A percentile compares a stretch with the other conserved stretches of the same genome.
These are phyloP conservation scores for Bungarus multicinctus DNA, from an alignment of 2,113 vertebrate genomes.

Conservation along the genomic window DNA sequence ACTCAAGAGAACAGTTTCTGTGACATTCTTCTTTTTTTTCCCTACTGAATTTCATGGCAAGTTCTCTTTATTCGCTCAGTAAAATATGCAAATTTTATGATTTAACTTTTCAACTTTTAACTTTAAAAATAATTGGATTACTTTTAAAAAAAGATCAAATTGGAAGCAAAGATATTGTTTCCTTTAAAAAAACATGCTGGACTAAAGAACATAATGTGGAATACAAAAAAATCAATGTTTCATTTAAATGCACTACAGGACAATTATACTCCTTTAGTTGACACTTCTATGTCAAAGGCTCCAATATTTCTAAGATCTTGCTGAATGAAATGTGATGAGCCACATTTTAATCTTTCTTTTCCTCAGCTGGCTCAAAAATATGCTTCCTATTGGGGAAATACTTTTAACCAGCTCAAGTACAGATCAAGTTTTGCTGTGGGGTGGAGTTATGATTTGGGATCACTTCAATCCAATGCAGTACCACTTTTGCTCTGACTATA, in stretches of 20 bases:
- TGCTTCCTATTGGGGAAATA: neutral
- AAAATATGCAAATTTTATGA: neutral
- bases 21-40: neutral
- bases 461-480: neutral
- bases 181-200: conserved; percentile 1
- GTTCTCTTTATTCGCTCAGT: neutral
- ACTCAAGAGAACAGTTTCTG: neutral
- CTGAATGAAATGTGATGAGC: neutral
- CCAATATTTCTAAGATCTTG: neutral
- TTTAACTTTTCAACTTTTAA: neutral
- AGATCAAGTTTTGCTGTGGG: neutral
- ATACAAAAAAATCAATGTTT: neutral
- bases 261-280: neutral
- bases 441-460: neutral
- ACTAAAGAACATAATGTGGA: neutral
- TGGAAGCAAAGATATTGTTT: neutral
- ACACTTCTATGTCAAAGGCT: neutral
- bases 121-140: neutral
- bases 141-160: neutral
- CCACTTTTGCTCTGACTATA: neutral
- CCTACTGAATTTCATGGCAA: neutral
- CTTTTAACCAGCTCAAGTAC: neutral
- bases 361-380: neutral
- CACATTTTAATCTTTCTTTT: neutral
- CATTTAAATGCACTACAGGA: neutral